Evolutionary conservation across 2,888 invertebrate genomes (phyloP), one percentile per base, ranked within the genome.

Genomic region (Melitaea athalia): DNA sequence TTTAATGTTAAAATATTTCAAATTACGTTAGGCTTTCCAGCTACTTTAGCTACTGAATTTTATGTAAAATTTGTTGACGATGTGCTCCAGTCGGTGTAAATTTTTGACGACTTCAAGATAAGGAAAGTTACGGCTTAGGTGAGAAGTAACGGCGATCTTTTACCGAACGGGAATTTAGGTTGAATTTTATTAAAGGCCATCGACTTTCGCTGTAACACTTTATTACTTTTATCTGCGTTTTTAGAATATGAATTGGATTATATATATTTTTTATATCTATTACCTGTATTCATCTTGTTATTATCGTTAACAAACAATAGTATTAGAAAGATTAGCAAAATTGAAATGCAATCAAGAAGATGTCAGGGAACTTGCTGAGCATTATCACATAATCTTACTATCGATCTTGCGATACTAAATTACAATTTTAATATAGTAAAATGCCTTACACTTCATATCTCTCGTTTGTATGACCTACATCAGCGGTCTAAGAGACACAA

Each of bases 91-190:
- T 49, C n/a, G 47, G 14, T n/a, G n/a, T 49, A 49, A 14, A 49
- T 49, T 49, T 49, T n/a, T 49, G n/a, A 49, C 47, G 47, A 49
- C 47, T 49, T n/a, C 14, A 49, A 14, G 47, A 49, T 49, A 49
- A n/a, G 47, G n/a, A 6, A 49, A 49, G 47, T 49, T 5, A 49
- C 47, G 6, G 47, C 47, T 47, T 14, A 47, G 6, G 47, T n/a
- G 47, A 49, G 47, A 49, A 49, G n/a, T 49, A 49, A 49, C 5
- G 47, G 47, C 11, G 10, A 43, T 43, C 43, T 45, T 49, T 49
- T 4, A n/a, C 47, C 47, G 47, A n/a, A 49, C 47, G 45, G 45
- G 45, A 14, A 45, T 45, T 14, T 45, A 12, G 0, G 6, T 45
- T 45, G 45, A 14, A 45, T 45, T 45, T 45, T 45, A 45, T 45